Base-by-base conservation (phyloP, 2,113 vertebrate species). In the Kryptolebias marmoratus region DNA sequence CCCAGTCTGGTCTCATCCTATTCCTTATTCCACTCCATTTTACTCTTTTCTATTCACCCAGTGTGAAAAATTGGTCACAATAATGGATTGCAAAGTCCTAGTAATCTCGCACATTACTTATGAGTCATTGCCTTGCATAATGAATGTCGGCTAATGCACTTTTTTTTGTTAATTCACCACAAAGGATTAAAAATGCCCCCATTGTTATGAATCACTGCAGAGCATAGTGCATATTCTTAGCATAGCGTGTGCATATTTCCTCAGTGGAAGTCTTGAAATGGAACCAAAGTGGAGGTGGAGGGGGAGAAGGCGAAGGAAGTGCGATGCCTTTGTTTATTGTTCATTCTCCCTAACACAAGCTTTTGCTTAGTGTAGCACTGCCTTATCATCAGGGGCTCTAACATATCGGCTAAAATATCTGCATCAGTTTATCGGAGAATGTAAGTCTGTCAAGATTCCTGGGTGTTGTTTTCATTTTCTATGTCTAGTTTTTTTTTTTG, bases 91-190 rank as follows among this genome's bases (percentile, higher is more conserved):
- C 77, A 82, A 79, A 86, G 79, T 81, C 75, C 62, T 32, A 16
- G 76, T 82, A 81, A 83, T 88, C 81, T 84, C 56, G 70, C 79
- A 87, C 68, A 86, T 84, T 89, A 84, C 79, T 81, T 88, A 67
- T 64, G 85, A 88, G 67, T 79, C 85, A 85, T 82, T 86, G 71
- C 71, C 68, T 64, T 83, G 82, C 83, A 90, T 85, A 82, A 83
- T 87, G 60, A 86, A 85, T 85, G 80, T 53, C 53, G 30, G 72
- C 83, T 86, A 88, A 86, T 83, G 71, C 77, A 82, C 65, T 79
- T 77, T 79, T 77, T 84, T 81, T 68, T 68, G 80, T 83, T 79
- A 88, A 86, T 83, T 84, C 73, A 64, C 71, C 64, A 81, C 75
- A 87, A 88, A 81, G 58, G 73, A 82, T 86, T 82, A 73, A 79